Percentiles rank a stretch among this genome's conserved stretches.
phyloP scores from a whole-genome alignment of 2,797 vertebrate genomes.

The Micropoecilia bifurca region DNA sequence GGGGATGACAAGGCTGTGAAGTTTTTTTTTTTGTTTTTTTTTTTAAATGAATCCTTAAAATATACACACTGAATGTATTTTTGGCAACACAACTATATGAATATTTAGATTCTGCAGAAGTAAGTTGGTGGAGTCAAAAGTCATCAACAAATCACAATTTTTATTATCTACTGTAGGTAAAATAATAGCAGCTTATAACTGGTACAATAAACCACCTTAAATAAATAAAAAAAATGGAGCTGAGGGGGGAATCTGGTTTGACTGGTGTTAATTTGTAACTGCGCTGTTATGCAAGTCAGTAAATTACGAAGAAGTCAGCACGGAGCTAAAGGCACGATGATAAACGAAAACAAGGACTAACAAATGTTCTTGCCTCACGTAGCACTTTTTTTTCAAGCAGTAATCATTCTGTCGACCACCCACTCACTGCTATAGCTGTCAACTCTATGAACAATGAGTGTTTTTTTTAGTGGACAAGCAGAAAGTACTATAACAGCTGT shows the following conservation, averaged over 20 bases:
- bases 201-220: background rate
- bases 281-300: constrained; percentile 35
- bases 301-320: constrained; percentile 15
- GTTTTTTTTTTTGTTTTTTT: background rate
- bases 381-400: constrained; percentile 25
- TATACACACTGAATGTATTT: background rate
- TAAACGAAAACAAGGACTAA: constrained; percentile 37
- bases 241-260: constrained; percentile 25
- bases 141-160: background rate
- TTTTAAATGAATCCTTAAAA: background rate
- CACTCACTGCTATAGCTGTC: constrained; percentile 46
- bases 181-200: background rate
- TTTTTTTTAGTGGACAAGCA: constrained; percentile 21
- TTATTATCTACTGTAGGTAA: background rate
- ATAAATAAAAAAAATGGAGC: background rate
- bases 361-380: constrained; percentile 22
- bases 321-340: background rate
- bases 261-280: constrained; percentile 18
- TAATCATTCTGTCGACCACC: constrained; percentile 43
- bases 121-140: background rate
- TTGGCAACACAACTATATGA: background rate
- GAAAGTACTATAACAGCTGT: constrained; percentile 33
- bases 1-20: background rate
- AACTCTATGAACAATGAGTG: constrained; percentile 40
- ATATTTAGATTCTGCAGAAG: background rate